These are phyloP conservation scores for Tetramorium bicarinatum DNA, from an alignment of 2,888 invertebrate genomes.

Conservation along the genomic window DNA sequence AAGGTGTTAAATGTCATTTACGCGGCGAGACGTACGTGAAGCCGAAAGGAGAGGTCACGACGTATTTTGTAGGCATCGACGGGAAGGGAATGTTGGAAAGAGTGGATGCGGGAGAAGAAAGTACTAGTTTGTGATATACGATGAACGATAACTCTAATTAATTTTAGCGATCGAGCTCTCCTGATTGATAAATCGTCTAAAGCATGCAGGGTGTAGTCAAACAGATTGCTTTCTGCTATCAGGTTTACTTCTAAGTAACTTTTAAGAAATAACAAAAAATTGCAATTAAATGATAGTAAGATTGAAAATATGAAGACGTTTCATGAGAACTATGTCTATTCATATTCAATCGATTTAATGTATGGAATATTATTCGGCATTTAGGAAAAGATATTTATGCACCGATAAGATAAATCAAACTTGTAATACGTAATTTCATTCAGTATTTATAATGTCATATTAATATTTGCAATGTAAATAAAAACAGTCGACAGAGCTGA, in stretches of 20 bases:
- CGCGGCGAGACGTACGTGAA: constrained; percentile 92
- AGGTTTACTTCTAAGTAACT: not conserved
- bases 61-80: constrained; percentile 91
- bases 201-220: constrained; percentile 27
- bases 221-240: not conserved
- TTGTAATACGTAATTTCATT: not conserved
- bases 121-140: constrained; percentile 79
- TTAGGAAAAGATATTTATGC: no score
- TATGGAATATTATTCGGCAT: no score
- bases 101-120: constrained; percentile 75
- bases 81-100: constrained; percentile 85
- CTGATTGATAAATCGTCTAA: constrained; percentile 21
- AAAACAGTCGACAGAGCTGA: constrained; percentile 49
- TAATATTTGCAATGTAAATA: constrained; percentile 24
- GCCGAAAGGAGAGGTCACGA: constrained; percentile 90
- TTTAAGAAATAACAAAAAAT: not conserved
- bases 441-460: not conserved
- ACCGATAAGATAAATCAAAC: not conserved
- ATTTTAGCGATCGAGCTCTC: constrained; percentile 30
- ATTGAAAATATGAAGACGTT: not conserved
- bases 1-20: constrained; percentile 90
- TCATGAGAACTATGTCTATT: not conserved
- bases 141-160: constrained; percentile 28
- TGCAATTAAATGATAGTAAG: constrained; percentile 1
- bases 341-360: not conserved